Evolutionary conservation across 2,888 invertebrate species (phyloP).

Genomic region (Liopterus haemorrhoidalis): DNA sequence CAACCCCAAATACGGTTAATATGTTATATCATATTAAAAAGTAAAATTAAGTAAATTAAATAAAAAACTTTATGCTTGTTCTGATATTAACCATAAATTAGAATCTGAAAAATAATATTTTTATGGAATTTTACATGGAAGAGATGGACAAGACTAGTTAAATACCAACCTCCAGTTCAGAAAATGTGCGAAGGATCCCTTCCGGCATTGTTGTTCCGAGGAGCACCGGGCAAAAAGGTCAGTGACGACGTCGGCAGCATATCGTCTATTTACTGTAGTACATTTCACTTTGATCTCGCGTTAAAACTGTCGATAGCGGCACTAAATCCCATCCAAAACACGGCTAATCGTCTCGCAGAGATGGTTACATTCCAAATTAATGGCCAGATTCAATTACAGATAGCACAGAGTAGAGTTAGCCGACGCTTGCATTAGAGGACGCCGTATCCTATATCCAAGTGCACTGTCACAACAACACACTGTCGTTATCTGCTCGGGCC

Average conservation of each 20-base stretch:
- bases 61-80: too few species aligned
- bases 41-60: too few species aligned
- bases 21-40: too few species aligned
- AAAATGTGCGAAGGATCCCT: slow-evolving; percentile 41
- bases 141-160: too few species aligned
- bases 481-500: too few species aligned
- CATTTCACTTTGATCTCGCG: slow-evolving; percentile 38
- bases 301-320: slow-evolving; percentile 37
- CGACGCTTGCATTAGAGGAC: slow-evolving; percentile 8
- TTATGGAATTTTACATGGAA: too few species aligned
- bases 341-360: slow-evolving; percentile 3
- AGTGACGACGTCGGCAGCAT: slow-evolving; percentile 29
- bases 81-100: too few species aligned
- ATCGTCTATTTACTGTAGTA: slow-evolving; percentile 7
- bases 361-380: slow-evolving; percentile 17
- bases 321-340: slow-evolving; percentile 12
- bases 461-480: slow-evolving; percentile 7
- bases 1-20: too few species aligned
- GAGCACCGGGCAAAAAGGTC: slow-evolving; percentile 39
- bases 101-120: too few species aligned
- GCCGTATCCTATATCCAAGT: slow-evolving; percentile 12
- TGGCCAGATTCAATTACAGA: slow-evolving; percentile 20
- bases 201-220: slow-evolving; percentile 42
- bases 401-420: slow-evolving; percentile 5
- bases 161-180: slow-evolving; percentile 40